Base-by-base conservation (phyloP, 2,797 vertebrate species). In the Danio kyathit region DNA sequence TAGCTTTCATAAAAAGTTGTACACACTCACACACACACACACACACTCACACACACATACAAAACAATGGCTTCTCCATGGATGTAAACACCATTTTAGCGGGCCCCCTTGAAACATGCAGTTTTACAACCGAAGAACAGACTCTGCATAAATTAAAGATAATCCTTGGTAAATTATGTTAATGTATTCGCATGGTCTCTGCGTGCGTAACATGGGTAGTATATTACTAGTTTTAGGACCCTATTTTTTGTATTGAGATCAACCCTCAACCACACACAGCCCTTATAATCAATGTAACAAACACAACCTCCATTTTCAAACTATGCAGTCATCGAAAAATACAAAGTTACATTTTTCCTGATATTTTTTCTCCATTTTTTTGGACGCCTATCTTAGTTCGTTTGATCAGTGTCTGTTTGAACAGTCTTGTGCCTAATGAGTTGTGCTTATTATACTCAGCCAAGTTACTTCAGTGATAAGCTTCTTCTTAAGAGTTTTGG, bases 121-220 rank as follows among this genome's bases (percentile, higher is more conserved):
- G 74, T 87, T 87, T 91, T 88, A 91, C 91, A 94, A 93, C 89
- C 91, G 90, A 89, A 91, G 89, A 90, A 87, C 86, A 83, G 90
- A 88, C 87, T 88, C 84, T 91, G 93, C 92, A 94, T 94, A 93
- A 92, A 94, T 94, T 93, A 93, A 87, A 89, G 91, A 92, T 94
- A 94, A 94, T 94, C 92, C 91, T 84, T 85, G 87, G 87, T 89
- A 93, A 93, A 92, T 92, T 93, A 93, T 94, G 92, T 90, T 89
- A 92, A 94, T 94, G 51, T 93, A 94, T 94, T 92, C 93, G 57
- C 87, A 83, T 74, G 76, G 84, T 63, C 79, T 83, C 74, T 67
- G 81, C 57, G 82, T 83, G 85, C 87, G 85, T 88, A 84, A 87
- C 80, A 61, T 84, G 82, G 77, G 80, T 87, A 88, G 84, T 56